Evolutionary conservation across 2,888 invertebrate species (phyloP).

Genomic region (Plagodis dolabraria): DNA sequence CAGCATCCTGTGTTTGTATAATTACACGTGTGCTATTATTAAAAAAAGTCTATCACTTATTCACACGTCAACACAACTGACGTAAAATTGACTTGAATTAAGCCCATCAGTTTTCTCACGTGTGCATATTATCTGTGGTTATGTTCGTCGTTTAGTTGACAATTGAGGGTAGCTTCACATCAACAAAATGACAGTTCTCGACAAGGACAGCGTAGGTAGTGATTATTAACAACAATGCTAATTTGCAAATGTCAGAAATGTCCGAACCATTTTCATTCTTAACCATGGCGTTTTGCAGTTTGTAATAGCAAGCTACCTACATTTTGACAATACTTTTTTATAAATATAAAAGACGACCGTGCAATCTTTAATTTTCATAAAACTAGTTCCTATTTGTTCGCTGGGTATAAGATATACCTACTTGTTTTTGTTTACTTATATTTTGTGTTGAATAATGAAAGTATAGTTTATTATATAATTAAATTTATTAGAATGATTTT

Average conservation of each 20-base stretch:
- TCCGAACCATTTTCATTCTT: constrained; percentile 25
- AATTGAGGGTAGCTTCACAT: constrained; percentile 29
- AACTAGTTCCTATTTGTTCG: constrained; percentile 39
- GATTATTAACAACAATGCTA: constrained; percentile 19
- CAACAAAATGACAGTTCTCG: constrained; percentile 23
- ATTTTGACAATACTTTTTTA: constrained; percentile 27
- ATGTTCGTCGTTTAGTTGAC: constrained; percentile 16
- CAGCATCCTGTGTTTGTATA: too few species aligned
- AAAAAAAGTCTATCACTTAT: too few species aligned
- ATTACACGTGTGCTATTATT: too few species aligned
- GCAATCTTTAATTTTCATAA: constrained; percentile 34
- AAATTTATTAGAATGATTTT: constrained; percentile 27
- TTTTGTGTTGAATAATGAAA: constrained; percentile 6
- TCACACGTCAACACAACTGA: too few species aligned
- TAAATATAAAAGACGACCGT: constrained; percentile 28
- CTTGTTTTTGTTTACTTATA: constrained; percentile 2
- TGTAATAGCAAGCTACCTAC: constrained; percentile 27
- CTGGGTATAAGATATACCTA: background rate
- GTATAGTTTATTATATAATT: constrained; percentile 6
- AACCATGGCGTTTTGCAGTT: constrained; percentile 24
- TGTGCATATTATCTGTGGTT: constrained; percentile 9
- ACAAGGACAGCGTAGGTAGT: constrained; percentile 22
- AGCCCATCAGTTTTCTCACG: background rate
- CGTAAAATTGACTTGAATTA: background rate
- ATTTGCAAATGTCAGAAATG: constrained; percentile 28